These are phyloP conservation scores for Ara ararauna DNA, from an alignment of 2,797 vertebrate species.

Conservation along the genomic window DNA sequence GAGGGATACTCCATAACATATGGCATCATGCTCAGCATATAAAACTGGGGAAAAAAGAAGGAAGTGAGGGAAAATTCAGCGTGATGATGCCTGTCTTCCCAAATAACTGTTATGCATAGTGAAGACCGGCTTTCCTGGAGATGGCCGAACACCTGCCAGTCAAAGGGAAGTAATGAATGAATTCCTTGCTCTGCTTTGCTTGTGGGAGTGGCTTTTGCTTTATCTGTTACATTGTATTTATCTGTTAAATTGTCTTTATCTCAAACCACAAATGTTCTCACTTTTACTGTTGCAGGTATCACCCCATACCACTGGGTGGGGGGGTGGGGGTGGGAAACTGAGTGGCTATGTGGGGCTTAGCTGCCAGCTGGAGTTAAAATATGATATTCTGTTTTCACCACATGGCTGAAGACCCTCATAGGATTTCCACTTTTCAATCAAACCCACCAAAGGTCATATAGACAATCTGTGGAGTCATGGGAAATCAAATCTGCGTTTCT, in stretches of 20 bases:
- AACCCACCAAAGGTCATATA: neutral
- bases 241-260: neutral
- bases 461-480: neutral
- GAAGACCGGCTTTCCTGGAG: neutral
- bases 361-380: neutral
- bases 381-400: neutral
- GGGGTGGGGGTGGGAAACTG: too few relatives aligned
- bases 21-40: neutral
- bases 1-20: neutral
- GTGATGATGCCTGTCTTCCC: neutral
- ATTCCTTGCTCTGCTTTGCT: neutral
- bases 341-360: neutral
- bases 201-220: neutral
- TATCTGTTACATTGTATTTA: neutral
- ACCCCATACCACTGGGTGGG: too few relatives aligned
- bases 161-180: neutral
- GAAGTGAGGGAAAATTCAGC: neutral
- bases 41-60: neutral
- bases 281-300: neutral
- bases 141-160: neutral
- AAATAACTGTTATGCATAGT: neutral
- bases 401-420: neutral
- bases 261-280: neutral
- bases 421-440: neutral
- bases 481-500: accelerated